A percentile compares a stretch with the other conserved stretches of the same genome.
Conservation (phyloP, 2,797 vertebrate species). For the Graptemys geographica region DNA sequence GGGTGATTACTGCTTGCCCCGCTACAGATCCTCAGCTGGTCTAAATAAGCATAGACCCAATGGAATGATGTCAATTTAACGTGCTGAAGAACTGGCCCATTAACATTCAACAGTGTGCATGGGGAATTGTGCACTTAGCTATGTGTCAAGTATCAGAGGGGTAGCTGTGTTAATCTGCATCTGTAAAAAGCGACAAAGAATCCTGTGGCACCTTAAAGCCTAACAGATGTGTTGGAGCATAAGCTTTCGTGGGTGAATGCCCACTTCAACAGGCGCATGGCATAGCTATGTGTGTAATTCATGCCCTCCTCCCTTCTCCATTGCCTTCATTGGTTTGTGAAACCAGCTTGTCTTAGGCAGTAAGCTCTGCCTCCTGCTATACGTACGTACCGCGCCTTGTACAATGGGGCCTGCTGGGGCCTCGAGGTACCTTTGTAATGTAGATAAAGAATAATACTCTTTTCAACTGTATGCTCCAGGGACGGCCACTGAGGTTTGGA, state of each 20-base stretch:
- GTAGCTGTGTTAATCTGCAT: too few relatives aligned
- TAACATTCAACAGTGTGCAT: neutral
- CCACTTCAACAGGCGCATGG: too few relatives aligned
- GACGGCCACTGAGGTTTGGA: neutral
- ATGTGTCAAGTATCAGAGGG: too few relatives aligned
- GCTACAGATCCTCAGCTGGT: neutral
- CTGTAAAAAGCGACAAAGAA: too few relatives aligned
- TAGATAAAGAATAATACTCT: neutral
- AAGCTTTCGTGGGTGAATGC: too few relatives aligned
- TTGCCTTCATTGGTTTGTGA: neutral
- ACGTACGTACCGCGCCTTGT: neutral
- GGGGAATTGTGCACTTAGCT: neutral
- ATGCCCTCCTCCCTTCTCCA: fast-evolving
- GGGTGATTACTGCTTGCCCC: neutral
- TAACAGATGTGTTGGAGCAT: too few relatives aligned
- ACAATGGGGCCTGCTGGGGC: neutral
- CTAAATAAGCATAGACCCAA: neutral
- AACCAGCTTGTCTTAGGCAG: neutral
- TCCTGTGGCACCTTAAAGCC: too few relatives aligned
- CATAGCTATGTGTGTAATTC: neutral
- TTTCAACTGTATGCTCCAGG: neutral
- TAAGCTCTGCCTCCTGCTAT: fast-evolving
- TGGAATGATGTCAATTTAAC: neutral
- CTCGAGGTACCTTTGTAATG: neutral
- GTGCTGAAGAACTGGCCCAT: neutral